A percentile compares a stretch with the other conserved stretches of the same genome.
phyloP scores from a whole-genome alignment of 2,113 vertebrate species.

The Brachypodius melanocephalos region DNA sequence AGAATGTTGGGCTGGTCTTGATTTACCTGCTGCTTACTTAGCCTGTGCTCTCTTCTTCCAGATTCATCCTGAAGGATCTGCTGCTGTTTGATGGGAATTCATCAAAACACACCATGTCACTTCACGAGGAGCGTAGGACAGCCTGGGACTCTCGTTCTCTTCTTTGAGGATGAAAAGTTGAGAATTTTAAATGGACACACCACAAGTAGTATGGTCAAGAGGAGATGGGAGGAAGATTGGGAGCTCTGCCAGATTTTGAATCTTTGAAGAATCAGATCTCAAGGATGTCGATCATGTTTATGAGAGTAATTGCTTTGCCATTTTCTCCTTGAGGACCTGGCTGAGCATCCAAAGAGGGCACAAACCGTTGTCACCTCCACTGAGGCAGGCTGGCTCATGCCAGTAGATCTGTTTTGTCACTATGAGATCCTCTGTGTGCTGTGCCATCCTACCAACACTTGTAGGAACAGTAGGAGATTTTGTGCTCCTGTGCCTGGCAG shows the following conservation, averaged over 20 bases:
- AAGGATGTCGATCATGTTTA: neutral
- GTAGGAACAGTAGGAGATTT: neutral
- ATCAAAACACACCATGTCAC: neutral
- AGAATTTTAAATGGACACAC: neutral
- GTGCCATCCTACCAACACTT: neutral
- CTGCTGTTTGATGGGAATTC: neutral
- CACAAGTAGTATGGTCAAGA: neutral
- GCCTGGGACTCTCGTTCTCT: neutral
- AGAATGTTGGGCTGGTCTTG: neutral
- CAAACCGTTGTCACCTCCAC: accelerated
- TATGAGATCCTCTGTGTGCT: neutral
- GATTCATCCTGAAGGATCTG: neutral
- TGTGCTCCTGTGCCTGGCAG: neutral
- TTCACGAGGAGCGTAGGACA: neutral
- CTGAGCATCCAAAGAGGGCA: neutral
- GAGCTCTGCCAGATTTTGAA: neutral
- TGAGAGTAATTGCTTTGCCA: neutral
- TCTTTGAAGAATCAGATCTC: neutral
- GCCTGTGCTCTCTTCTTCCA: neutral
- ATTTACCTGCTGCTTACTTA: neutral
- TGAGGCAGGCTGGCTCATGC: neutral
- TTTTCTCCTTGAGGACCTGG: neutral
- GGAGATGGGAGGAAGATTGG: neutral
- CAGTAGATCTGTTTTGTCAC: neutral
- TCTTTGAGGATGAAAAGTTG: neutral